Evolutionary conservation across 2,888 invertebrate species (phyloP).

Genomic region (Pachydiplax longipennis): DNA sequence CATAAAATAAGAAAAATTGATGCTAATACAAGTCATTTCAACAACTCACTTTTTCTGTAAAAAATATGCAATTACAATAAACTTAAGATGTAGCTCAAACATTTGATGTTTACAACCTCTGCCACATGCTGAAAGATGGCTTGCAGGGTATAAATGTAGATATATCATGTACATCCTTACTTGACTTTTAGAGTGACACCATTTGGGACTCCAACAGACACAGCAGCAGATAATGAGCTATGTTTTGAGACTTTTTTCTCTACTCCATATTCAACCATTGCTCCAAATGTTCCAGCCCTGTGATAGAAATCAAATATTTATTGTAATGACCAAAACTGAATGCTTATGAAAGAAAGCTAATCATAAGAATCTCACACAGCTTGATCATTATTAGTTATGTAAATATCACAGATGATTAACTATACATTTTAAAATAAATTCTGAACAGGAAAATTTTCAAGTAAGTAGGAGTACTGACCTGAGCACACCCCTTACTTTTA

Average conservation of each 20-base stretch:
- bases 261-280: slow-evolving; percentile 86
- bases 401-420: no score
- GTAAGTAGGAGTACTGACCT: slow-evolving; percentile 69
- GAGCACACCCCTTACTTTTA: slow-evolving; percentile 77
- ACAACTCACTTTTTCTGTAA: no score
- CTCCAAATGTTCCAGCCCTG: slow-evolving; percentile 87
- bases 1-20: no score
- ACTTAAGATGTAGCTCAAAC: no score
- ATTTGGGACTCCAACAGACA: slow-evolving; percentile 83
- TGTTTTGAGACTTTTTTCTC: slow-evolving; percentile 93
- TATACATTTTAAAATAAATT: no score
- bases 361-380: neutral
- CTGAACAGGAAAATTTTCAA: neutral
- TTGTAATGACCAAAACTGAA: neutral
- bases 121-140: no score
- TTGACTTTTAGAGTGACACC: slow-evolving; percentile 90
- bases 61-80: no score
- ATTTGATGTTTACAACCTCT: no score
- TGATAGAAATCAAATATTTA: slow-evolving; percentile 34
- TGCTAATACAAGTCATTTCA: no score
- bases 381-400: neutral
- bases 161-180: slow-evolving; percentile 62
- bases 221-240: slow-evolving; percentile 84
- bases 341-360: neutral
- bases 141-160: no score